Conservation (phyloP, 2,113 vertebrate genomes). For the Chelonoidis abingdonii region DNA sequence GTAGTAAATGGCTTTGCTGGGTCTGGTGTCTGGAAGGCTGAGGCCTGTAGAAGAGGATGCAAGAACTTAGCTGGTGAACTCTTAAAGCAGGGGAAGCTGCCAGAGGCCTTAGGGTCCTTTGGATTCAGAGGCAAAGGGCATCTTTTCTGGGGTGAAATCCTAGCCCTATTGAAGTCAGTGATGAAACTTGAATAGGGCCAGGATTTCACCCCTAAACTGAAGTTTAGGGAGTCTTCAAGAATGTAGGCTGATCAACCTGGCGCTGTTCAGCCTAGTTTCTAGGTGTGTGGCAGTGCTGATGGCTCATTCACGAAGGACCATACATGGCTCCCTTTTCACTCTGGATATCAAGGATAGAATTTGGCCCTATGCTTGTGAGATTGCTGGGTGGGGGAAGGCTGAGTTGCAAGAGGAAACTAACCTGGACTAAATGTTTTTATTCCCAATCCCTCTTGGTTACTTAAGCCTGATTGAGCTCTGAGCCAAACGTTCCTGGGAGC, state of each 20-base stretch:
- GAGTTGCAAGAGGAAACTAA: not conserved
- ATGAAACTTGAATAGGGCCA: not conserved
- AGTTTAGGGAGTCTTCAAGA: not conserved
- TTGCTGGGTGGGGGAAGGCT: not conserved
- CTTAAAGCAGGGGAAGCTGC: not conserved
- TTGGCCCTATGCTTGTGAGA: not conserved
- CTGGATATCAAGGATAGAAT: not conserved
- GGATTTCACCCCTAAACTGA: not conserved
- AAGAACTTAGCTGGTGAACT: too few relatives aligned
- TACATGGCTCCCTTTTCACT: too few relatives aligned
- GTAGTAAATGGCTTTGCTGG: not conserved
- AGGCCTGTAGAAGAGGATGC: too few relatives aligned
- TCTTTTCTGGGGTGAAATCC: not conserved
- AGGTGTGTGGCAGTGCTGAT: not conserved
- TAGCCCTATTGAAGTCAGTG: fast-evolving
- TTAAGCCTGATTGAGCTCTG: not conserved
- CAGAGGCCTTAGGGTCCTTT: not conserved
- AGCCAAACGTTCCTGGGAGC: not conserved
- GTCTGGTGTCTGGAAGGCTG: too few relatives aligned
- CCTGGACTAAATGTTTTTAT: not conserved
- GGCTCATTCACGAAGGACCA: not conserved
- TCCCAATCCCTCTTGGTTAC: too few relatives aligned
- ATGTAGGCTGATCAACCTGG: not conserved
- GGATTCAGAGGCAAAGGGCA: not conserved
- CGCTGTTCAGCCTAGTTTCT: not conserved